A percentile compares a stretch with the other conserved stretches of the same genome.
These are phyloP conservation scores for Zosterops pallidus DNA, from an alignment of 2,113 vertebrate species.

Conservation along the genomic window DNA sequence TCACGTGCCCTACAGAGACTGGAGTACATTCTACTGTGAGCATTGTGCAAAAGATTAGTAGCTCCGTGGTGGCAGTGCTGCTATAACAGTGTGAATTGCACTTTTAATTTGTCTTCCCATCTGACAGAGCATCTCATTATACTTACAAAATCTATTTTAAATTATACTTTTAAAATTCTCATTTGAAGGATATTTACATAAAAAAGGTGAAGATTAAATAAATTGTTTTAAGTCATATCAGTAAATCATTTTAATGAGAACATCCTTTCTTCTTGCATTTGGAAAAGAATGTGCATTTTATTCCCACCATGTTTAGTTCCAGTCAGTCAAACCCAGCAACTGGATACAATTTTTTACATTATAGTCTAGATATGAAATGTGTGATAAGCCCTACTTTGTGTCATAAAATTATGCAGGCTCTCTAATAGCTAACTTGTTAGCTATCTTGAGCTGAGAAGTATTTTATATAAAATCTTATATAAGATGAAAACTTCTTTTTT, in stretches of 20 bases:
- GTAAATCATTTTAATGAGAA: conserved; percentile 68
- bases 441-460: not conserved
- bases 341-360: conserved; percentile 5
- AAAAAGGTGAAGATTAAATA: conserved; percentile 77
- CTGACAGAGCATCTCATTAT: conserved; percentile 75
- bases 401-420: conserved; percentile 36
- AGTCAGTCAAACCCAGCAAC: conserved; percentile 23
- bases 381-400: conserved; percentile 11
- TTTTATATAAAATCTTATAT: not conserved
- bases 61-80: conserved; percentile 31
- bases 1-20: conserved; percentile 45
- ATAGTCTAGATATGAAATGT: conserved; percentile 28
- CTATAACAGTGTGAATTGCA: conserved; percentile 64
- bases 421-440: conserved; percentile 37
- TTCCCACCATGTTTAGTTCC: conserved; percentile 49
- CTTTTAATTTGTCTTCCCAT: conserved; percentile 78
- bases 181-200: conserved; percentile 72
- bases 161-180: conserved; percentile 69
- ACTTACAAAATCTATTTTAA: conserved; percentile 74
- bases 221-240: conserved; percentile 71
- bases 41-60: conserved; percentile 63
- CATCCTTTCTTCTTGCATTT: conserved; percentile 40
- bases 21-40: conserved; percentile 62
- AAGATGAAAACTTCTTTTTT: not conserved
- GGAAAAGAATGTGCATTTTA: conserved; percentile 46